phyloP scores from a whole-genome alignment of 2,113 vertebrate species.

The Megalops atlanticus region DNA sequence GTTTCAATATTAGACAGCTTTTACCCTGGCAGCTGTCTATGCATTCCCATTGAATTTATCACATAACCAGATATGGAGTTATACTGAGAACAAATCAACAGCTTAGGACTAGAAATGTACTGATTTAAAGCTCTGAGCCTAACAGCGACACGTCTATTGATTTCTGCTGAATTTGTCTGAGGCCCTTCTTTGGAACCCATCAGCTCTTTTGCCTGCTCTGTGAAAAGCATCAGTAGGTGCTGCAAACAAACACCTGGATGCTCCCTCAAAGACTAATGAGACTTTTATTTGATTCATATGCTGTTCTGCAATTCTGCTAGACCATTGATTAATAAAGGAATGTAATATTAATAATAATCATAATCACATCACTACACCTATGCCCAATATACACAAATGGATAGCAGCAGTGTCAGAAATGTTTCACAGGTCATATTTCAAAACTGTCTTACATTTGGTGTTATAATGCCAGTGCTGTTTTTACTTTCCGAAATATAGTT shows the following conservation, averaged over 20 bases:
- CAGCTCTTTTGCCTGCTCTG: background rate
- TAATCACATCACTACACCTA: too few relatives aligned
- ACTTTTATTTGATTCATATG: background rate
- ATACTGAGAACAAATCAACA: slow-evolving; percentile 21
- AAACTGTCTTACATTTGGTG: background rate
- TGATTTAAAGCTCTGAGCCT: slow-evolving; percentile 10
- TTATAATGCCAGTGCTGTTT: background rate
- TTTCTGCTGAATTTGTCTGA: slow-evolving; percentile 21
- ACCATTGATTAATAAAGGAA: too few relatives aligned
- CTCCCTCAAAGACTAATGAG: background rate
- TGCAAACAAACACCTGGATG: background rate
- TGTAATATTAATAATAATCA: too few relatives aligned
- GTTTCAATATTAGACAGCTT: slow-evolving; percentile 4
- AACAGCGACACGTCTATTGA: slow-evolving; percentile 12
- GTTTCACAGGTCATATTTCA: background rate
- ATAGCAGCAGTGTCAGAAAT: too few relatives aligned
- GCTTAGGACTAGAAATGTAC: slow-evolving; percentile 18
- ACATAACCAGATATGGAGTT: slow-evolving; percentile 12
- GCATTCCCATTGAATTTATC: slow-evolving; percentile 29
- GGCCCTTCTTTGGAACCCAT: background rate
- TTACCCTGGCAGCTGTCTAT: background rate
- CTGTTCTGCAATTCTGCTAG: background rate
- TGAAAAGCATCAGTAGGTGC: background rate
- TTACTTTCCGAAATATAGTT: background rate
- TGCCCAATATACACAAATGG: too few relatives aligned